phyloP scores from a whole-genome alignment of 1,140 invertebrate genomes.

The Drosophila pallidifrons region DNA sequence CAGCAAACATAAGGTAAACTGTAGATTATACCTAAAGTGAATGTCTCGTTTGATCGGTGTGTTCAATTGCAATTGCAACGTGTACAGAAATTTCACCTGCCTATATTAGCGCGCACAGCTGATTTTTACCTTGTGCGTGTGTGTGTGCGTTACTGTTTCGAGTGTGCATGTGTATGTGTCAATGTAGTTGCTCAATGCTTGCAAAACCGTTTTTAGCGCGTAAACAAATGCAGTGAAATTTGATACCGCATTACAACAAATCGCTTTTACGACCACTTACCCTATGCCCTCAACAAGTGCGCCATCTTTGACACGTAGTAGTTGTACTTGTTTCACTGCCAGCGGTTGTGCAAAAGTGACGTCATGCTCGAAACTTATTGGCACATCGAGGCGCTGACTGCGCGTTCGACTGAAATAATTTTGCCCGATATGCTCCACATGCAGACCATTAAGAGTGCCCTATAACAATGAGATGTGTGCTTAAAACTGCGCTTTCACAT shows the following conservation, averaged over 20 bases:
- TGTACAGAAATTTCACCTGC: conserved; percentile 80
- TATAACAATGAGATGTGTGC: conserved; percentile 26
- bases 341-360: conserved; percentile 67
- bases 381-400: conserved; percentile 50
- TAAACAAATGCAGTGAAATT: conserved; percentile 78
- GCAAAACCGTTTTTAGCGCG: conserved; percentile 71
- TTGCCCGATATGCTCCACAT: conserved; percentile 59
- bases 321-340: conserved; percentile 41
- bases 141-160: conserved; percentile 2
- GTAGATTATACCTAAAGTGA: background rate
- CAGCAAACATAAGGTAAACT: conserved; percentile 58
- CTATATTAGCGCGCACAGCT: conserved; percentile 67
- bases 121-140: conserved; percentile 51
- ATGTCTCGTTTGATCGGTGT: background rate
- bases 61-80: conserved; percentile 41
- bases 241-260: conserved; percentile 51
- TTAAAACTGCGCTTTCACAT: background rate
- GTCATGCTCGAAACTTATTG: conserved; percentile 65
- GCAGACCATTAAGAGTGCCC: conserved; percentile 68
- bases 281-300: conserved; percentile 61
- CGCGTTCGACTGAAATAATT: conserved; percentile 76
- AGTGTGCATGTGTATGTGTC: conserved; percentile 12
- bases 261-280: conserved; percentile 56
- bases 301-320: conserved; percentile 72
- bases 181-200: conserved; percentile 44